Conservation (phyloP, 2,113 vertebrate genomes). For the Lichenostomus cassidix region DNA sequence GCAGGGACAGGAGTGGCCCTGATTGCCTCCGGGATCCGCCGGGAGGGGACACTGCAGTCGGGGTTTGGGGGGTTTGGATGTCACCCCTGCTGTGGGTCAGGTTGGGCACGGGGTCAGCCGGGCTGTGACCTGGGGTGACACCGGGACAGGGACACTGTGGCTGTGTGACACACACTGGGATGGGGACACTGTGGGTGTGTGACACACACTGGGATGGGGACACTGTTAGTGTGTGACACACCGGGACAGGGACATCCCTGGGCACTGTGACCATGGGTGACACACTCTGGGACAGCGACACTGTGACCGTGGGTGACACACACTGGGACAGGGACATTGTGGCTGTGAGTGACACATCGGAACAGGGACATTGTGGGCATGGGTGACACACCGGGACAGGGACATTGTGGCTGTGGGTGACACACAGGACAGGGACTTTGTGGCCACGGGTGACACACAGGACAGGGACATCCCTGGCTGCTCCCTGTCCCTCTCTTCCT, state of each 20-base stretch:
- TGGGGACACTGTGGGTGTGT: not conserved
- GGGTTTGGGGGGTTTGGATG: not conserved
- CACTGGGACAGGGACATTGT: no score
- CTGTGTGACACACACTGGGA: not conserved
- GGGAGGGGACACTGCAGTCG: not conserved
- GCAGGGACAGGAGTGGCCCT: not conserved
- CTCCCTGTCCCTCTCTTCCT: not conserved
- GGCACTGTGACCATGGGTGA: not conserved
- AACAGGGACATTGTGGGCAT: not conserved
- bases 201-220: not conserved
- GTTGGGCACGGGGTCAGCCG: not conserved
- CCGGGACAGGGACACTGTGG: not conserved
- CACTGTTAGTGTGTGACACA: no score
- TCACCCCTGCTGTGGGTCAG: not conserved
- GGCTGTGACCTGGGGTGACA: not conserved
- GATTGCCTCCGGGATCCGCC: accelerated
- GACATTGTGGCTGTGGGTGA: not conserved
- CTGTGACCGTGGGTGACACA: no score
- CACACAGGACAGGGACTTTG: no score
- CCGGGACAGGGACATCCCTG: not conserved
- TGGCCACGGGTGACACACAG: not conserved
- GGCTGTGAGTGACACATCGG: no score
- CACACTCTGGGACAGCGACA: no score
- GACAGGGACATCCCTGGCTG: not conserved
- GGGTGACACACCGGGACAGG: not conserved